Conservation (phyloP, 2,888 invertebrate species). For the Rotaria socialis region DNA sequence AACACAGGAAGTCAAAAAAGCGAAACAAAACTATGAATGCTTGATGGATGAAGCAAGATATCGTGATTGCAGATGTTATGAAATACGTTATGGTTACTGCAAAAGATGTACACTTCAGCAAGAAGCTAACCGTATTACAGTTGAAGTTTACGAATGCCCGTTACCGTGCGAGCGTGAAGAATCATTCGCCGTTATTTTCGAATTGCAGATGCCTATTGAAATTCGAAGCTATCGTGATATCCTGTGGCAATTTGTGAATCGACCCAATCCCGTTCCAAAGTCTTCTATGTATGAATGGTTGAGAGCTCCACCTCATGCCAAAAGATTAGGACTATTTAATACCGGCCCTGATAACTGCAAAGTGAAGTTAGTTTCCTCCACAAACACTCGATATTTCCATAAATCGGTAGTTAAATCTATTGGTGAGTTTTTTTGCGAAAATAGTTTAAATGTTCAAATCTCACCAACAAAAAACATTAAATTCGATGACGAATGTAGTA, state of each 20-base stretch:
- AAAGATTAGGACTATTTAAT: background rate
- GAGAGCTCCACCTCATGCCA: background rate
- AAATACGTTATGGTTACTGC: background rate
- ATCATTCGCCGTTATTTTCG: background rate
- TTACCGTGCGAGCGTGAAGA: too few relatives aligned
- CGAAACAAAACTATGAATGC: too few relatives aligned
- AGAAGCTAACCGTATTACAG: background rate
- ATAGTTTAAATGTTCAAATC: background rate
- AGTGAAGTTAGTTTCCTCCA: background rate
- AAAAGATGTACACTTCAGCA: background rate
- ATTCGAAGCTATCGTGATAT: background rate
- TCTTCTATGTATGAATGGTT: background rate
- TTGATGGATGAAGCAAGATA: too few relatives aligned
- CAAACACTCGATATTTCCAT: background rate
- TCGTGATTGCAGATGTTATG: too few relatives aligned
- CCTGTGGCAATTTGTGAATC: constrained; percentile 25
- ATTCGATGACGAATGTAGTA: background rate
- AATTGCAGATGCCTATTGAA: constrained; percentile 18
- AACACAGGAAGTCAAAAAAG: too few relatives aligned
- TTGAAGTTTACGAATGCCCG: background rate
- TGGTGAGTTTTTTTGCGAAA: background rate
- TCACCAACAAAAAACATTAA: background rate
- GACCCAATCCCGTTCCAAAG: background rate
- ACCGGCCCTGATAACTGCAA: background rate
- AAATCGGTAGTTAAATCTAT: background rate